Conservation (phyloP, 2,888 invertebrate genomes). For the Leptopterna dolabrata region DNA sequence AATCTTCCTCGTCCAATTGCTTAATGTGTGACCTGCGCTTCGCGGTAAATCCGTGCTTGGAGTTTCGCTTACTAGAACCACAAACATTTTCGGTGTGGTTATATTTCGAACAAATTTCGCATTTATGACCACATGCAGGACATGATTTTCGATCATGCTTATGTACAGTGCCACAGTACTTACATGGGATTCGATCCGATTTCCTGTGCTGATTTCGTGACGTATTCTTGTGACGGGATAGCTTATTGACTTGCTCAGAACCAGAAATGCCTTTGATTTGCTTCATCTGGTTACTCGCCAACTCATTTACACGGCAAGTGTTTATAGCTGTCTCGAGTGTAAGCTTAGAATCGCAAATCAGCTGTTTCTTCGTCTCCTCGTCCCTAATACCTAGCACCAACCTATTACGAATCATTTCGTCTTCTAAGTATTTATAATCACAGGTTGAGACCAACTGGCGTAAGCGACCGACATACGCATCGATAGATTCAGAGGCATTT, state of each 20-base stretch:
- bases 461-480: not conserved
- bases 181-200: not conserved
- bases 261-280: not conserved
- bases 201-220: not conserved
- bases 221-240: not conserved
- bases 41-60: not conserved
- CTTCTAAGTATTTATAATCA: not conserved
- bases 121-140: not conserved
- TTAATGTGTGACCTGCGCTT: not conserved
- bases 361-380: not conserved
- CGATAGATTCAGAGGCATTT: not conserved
- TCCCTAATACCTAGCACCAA: not conserved
- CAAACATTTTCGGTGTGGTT: no score
- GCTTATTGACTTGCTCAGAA: not conserved
- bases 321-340: not conserved
- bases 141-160: not conserved
- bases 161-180: slow-evolving; percentile 4
- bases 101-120: not conserved
- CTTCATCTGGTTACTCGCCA: slow-evolving; percentile 23
- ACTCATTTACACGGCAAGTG: not conserved
- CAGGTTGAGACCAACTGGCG: not conserved
- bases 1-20: not conserved
- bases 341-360: slow-evolving; percentile 16
- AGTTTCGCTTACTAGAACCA: not conserved
- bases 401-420: not conserved